phyloP scores from a whole-genome alignment of 2,888 invertebrate species.

The Strigamia crassipes region DNA sequence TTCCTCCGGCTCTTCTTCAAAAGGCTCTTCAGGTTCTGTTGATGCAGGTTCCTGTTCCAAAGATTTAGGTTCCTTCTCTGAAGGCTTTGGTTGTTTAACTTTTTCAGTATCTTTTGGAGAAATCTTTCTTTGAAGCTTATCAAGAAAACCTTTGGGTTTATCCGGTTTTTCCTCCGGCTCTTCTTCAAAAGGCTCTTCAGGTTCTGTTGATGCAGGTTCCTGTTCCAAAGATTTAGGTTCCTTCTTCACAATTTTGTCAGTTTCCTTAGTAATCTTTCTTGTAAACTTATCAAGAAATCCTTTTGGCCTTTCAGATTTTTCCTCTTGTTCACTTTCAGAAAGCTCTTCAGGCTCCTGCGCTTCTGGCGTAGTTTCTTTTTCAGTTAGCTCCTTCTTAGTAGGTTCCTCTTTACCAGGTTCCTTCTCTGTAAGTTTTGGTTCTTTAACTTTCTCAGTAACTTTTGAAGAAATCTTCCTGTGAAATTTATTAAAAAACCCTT shows the following conservation, averaged over 20 bases:
- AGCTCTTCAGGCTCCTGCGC: background rate
- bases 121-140: background rate
- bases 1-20: no score
- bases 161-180: background rate
- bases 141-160: background rate
- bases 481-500: background rate
- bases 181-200: no score
- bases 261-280: no score
- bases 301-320: background rate
- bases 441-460: background rate
- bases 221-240: no score
- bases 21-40: background rate
- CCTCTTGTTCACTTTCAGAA: background rate
- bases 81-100: background rate
- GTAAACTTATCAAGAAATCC: background rate
- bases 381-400: no score
- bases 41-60: background rate
- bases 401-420: no score
- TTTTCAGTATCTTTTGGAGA: background rate
- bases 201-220: background rate
- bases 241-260: no score
- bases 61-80: no score
- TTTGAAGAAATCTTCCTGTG: background rate
- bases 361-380: no score
- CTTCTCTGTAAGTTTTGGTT: no score